phyloP scores from a whole-genome alignment of 2,888 invertebrate genomes.

The Apeira syringaria region DNA sequence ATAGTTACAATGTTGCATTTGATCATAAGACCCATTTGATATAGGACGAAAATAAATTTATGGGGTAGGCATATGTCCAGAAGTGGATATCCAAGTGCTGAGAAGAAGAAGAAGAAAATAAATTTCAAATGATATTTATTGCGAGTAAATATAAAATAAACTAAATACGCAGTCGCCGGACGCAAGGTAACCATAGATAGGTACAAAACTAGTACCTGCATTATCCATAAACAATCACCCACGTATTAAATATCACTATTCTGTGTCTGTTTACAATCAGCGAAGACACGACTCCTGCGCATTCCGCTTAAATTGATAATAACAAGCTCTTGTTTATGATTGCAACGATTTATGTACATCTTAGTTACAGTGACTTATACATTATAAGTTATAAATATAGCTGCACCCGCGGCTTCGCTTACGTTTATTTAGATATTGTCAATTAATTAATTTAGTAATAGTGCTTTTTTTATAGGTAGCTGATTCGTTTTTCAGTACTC shows the following conservation, averaged over 20 bases:
- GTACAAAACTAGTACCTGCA: neutral
- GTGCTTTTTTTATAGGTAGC: no score
- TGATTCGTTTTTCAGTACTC: no score
- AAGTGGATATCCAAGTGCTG: no score
- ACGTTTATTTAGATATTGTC: no score
- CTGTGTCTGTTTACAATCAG: neutral
- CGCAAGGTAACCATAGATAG: neutral
- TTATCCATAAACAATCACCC: conserved; percentile 8
- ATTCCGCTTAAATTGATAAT: neutral
- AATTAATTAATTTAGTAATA: no score
- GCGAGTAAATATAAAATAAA: neutral
- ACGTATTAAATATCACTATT: neutral
- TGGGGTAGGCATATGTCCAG: no score
- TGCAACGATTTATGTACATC: neutral
- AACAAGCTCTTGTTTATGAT: neutral
- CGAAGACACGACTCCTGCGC: neutral
- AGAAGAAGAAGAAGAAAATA: no score
- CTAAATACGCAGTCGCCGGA: neutral
- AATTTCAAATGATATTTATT: no score
- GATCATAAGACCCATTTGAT: neutral
- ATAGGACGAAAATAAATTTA: no score
- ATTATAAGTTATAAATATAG: neutral
- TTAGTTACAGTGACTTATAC: no score
- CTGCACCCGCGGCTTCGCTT: neutral
- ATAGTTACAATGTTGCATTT: conserved; percentile 2